Evolutionary conservation across 2,888 invertebrate genomes (phyloP).

Genomic region (Scelioninae gen. 1): DNA sequence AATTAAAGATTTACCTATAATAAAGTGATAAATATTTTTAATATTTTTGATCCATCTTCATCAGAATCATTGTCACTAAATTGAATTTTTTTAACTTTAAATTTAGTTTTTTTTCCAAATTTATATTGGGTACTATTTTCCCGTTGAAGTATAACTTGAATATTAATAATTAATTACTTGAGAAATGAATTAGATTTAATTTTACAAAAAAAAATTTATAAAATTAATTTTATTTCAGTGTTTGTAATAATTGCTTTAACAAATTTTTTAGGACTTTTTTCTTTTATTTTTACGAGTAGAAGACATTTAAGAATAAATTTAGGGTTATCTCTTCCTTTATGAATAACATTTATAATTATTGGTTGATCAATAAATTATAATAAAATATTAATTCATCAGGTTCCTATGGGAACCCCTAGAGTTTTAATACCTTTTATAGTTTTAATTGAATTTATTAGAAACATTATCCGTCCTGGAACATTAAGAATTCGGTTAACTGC

Average conservation of each 20-base stretch:
- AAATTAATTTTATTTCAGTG: slow-evolving; percentile 86
- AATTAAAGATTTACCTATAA: too few species aligned
- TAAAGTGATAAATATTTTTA: slow-evolving; percentile 88
- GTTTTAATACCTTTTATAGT: slow-evolving; percentile 90
- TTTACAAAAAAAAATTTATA: slow-evolving; percentile 82
- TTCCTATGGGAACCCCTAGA: slow-evolving; percentile 88
- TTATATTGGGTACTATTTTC: slow-evolving; percentile 62
- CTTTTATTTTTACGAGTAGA: slow-evolving; percentile 89
- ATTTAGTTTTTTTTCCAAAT: slow-evolving; percentile 3
- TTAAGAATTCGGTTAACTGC: slow-evolving; percentile 89
- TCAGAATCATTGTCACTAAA: slow-evolving; percentile 85
- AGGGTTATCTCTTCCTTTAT: slow-evolving; percentile 87
- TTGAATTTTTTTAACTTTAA: slow-evolving; percentile 83
- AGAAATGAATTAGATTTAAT: slow-evolving; percentile 85
- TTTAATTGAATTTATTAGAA: slow-evolving; percentile 90
- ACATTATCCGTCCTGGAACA: slow-evolving; percentile 89
- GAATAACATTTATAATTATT: slow-evolving; percentile 88
- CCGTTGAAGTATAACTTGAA: slow-evolving; percentile 77
- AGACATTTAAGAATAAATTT: slow-evolving; percentile 88
- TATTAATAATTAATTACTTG: slow-evolving; percentile 16
- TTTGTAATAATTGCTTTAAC: slow-evolving; percentile 87
- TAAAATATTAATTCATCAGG: slow-evolving; percentile 88
- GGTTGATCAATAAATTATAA: slow-evolving; percentile 87
- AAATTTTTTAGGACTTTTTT: slow-evolving; percentile 89
- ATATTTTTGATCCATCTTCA: slow-evolving; percentile 88